phyloP scores from a whole-genome alignment of 1,140 invertebrate species.

The Oryzaephilus surinamensis region DNA sequence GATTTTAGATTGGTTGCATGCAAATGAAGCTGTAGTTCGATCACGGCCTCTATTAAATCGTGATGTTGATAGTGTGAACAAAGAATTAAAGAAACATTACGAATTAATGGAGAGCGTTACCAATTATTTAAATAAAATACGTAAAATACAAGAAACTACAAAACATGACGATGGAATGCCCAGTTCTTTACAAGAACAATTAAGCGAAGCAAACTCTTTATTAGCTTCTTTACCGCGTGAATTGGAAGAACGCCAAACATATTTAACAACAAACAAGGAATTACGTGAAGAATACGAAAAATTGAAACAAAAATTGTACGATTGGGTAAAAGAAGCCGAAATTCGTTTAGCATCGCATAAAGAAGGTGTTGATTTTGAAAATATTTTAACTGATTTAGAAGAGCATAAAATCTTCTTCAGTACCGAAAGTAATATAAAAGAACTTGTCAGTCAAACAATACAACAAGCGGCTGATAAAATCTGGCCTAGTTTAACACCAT shows the following conservation, averaged over 20 bases:
- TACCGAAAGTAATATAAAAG: conserved; percentile 62
- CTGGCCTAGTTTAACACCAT: conserved; percentile 66
- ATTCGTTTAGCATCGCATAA: conserved; percentile 64
- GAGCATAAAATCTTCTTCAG: conserved; percentile 80
- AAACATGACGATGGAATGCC: conserved; percentile 67
- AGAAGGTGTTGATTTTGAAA: conserved; percentile 79
- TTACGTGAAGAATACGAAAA: conserved; percentile 61
- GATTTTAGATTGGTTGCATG: conserved; percentile 73
- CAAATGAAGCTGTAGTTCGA: conserved; percentile 71
- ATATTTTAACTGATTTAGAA: conserved; percentile 67
- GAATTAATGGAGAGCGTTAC: conserved; percentile 58
- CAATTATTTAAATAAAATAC: conserved; percentile 57
- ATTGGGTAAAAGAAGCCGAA: conserved; percentile 79
- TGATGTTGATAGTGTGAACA: conserved; percentile 66
- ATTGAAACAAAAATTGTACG: conserved; percentile 64
- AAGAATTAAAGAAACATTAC: conserved; percentile 70
- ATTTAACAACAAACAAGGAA: conserved; percentile 69
- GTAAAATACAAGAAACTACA: conserved; percentile 53
- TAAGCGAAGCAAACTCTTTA: conserved; percentile 70
- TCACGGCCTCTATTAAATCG: conserved; percentile 71
- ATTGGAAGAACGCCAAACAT: conserved; percentile 65
- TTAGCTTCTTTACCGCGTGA: conserved; percentile 66
- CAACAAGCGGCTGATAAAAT: conserved; percentile 77
- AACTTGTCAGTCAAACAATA: conserved; percentile 68
- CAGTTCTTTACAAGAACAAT: conserved; percentile 64